Evolutionary conservation across 2,797 vertebrate genomes (phyloP).

Genomic region (Cetoscarus ocellatus): DNA sequence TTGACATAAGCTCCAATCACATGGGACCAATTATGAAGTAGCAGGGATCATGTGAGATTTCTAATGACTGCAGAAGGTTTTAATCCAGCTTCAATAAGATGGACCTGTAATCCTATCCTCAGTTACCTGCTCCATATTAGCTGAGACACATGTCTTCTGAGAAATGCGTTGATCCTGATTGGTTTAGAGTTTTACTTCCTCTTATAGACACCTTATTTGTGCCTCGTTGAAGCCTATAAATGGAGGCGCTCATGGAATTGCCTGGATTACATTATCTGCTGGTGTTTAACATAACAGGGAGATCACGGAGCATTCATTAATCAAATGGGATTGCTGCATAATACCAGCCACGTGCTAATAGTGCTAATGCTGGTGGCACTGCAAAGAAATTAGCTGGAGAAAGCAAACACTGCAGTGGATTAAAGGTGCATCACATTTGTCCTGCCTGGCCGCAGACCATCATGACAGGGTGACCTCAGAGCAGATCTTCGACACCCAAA

Average conservation of each 20-base stretch:
- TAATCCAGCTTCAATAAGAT: conserved; percentile 45
- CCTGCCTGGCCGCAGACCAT: too few relatives aligned
- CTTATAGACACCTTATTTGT: conserved; percentile 28
- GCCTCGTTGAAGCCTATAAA: conserved; percentile 31
- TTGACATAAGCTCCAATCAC: conserved; percentile 52
- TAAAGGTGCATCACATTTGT: neutral
- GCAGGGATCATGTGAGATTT: conserved; percentile 51
- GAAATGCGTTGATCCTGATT: conserved; percentile 28
- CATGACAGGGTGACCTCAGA: too few relatives aligned
- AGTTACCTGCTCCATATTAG: conserved; percentile 2
- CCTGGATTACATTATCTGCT: conserved; percentile 16
- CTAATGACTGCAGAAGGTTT: conserved; percentile 45
- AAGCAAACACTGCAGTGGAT: conserved; percentile 4
- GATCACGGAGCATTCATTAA: conserved; percentile 55
- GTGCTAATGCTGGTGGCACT: neutral
- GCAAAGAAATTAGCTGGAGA: conserved; percentile 27
- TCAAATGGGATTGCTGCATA: conserved; percentile 46
- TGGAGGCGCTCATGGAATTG: conserved; percentile 25
- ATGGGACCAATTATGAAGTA: conserved; percentile 55
- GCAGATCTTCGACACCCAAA: too few relatives aligned
- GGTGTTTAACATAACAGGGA: conserved; percentile 42
- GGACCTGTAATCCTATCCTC: conserved; percentile 11
- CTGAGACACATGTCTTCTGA: conserved; percentile 40
- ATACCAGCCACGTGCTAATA: conserved; percentile 39
- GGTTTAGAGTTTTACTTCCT: conserved; percentile 13